Evolutionary conservation across 2,797 vertebrate genomes (phyloP), one percentile per base, ranked within the genome.

Genomic region (Glyptemys insculpta): DNA sequence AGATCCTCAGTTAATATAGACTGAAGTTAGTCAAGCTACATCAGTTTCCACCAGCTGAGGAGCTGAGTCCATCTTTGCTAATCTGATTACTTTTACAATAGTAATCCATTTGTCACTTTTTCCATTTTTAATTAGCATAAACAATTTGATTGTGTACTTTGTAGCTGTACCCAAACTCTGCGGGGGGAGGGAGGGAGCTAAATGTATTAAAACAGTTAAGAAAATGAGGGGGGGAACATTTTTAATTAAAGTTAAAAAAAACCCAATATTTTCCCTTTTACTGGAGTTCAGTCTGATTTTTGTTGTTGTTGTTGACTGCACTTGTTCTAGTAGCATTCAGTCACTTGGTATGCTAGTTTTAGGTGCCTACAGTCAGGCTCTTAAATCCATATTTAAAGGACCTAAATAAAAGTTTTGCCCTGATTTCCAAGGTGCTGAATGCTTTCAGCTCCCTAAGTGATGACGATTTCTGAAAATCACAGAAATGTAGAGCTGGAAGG

Each of bases 121-220:
- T 23, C 65, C 41, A 23, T 37, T 72, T 72, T 72, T 72, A 41
- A 72, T 41, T 41, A 37, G n/a, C 19, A 72, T 72, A 41, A 72
- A 41, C n/a, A 41, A 23, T 11, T 37, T 41, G 65, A 23, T 41
- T 23, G n/a, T 72, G n/a, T 72, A 72, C 65, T 41, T 72, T 41
- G n/a, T 21, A 41, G 65, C n/a, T 72, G n/a, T 23, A 72, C 19
- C 19, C 16, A 2, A 37, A 37, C n/a, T 34, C 62, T 37, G 62
- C 5, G 3, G 65, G 9, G n/a, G 4, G 1, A 6, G 5, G 7
- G 62, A 2, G 50, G 18, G 52, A 4, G 59, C 8, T 23, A 72
- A 72, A 72, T 72, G 65, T 37, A 21, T 72, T 72, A 37, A 72
- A 21, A 72, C 65, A 72, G n/a, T 41, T 72, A 72, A 21, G 65